These are phyloP conservation scores for Diadumene lineata DNA, from an alignment of 92 coral and sea anemone species.

Conservation along the genomic window DNA sequence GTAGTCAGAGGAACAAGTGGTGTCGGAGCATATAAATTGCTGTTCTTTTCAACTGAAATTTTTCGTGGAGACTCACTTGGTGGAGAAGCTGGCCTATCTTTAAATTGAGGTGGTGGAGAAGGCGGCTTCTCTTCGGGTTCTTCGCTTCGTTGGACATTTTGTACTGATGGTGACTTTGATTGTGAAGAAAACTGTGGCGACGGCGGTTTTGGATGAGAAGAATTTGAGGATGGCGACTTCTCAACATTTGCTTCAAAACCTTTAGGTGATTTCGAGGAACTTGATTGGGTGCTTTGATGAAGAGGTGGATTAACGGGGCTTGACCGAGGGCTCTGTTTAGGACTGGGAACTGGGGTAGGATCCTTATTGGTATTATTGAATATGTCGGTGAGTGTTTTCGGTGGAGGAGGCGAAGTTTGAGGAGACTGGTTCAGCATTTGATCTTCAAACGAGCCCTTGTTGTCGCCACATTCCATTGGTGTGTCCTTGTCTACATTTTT, in stretches of 20 bases:
- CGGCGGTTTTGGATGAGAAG: not conserved
- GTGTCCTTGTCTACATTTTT: not conserved
- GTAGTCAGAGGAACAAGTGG: not conserved
- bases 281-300: not conserved
- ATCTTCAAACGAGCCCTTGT: not conserved
- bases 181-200: not conserved
- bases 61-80: not conserved
- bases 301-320: not conserved
- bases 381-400: constrained; percentile 2
- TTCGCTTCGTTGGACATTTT: not conserved
- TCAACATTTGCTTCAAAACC: no score
- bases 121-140: not conserved
- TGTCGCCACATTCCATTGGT: constrained; percentile 13
- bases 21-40: not conserved
- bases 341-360: not conserved
- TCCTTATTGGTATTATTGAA: not conserved
- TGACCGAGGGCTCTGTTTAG: not conserved
- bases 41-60: not conserved
- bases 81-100: not conserved
- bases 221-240: not conserved
- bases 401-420: not conserved
- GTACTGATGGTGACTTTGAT: not conserved
- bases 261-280: not conserved
- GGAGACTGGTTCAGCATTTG: constrained; percentile 8
- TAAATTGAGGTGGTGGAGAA: not conserved